Evolutionary conservation across 2,113 vertebrate genomes (phyloP).

Genomic region (Carettochelys insculpta): DNA sequence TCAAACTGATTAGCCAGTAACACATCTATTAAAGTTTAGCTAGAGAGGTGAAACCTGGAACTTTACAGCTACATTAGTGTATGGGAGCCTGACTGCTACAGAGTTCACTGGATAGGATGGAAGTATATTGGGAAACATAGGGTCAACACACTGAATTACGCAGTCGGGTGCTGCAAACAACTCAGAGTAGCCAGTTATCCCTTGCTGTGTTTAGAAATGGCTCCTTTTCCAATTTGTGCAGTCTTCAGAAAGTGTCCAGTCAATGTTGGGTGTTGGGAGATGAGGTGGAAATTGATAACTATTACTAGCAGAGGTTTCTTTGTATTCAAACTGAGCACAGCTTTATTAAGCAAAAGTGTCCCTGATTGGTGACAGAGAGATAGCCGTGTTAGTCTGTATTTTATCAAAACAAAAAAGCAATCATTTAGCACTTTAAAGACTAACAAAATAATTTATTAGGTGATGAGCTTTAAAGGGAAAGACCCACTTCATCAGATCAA

Average conservation of each 20-base stretch:
- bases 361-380: no score
- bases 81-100: neutral
- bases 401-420: no score
- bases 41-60: neutral
- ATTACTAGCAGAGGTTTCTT: neutral
- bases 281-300: no score
- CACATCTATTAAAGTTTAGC: neutral
- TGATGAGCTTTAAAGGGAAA: no score
- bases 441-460: no score
- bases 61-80: neutral
- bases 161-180: neutral
- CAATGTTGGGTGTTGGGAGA: neutral
- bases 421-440: no score
- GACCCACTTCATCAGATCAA: no score
- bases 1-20: neutral
- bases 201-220: slow-evolving; percentile 5
- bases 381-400: no score
- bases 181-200: neutral
- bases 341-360: slow-evolving; percentile 13
- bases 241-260: neutral
- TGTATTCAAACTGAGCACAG: neutral
- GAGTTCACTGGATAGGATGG: neutral
- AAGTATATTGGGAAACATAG: neutral
- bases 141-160: neutral
- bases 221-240: neutral